Base-by-base conservation (phyloP, 2,888 invertebrate genomes). In the Drosophila atroscutellata region DNA sequence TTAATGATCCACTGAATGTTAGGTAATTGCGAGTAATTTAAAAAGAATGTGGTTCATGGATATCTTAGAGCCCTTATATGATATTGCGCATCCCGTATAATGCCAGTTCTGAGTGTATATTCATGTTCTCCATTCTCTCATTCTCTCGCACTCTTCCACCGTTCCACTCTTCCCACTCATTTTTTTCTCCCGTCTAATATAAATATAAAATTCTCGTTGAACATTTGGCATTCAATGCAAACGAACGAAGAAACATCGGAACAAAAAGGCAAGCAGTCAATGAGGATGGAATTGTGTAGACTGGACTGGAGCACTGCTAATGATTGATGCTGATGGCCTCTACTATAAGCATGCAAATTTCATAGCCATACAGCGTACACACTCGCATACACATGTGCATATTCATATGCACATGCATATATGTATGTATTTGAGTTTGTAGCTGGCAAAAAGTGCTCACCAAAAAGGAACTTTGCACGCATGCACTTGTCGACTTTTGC, bases 401-500 rank as follows among this genome's bases (percentile, higher is more conserved):
- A 68, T 30, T 26, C 52, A 63, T n/a, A 57, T 39, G n/a, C 56
- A 50, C 15, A 26, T 30, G 26, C 20, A 32, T 39, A 9, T 9
- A 30, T 24, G 42, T 8, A 15, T 52, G 42, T 8, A 15, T 52
- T 15, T 26, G 30, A 49, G 34, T 62, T 34, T 36, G 51, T 50
- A 34, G 65, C 51, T 60, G 59, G 42, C 37, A 34, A 76, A 76
- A 72, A 77, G 77, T 67, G 75, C 70, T 71, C 59, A 68, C 72
- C 82, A 75, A 83, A 89, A 87, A 87, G 77, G 77, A 83, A 77
- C 80, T 79, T 78, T 80, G 75, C 86, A 78, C 80, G 77, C 75
- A 76, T 77, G 83, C 87, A 80, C 87, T 86, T 86, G 81, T 77
- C 75, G 76, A 80, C 86, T 83, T 77, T 80, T 75, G 79, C 76